Conservation (phyloP, 2,888 invertebrate species). For the Macrosiphum euphorbiae region DNA sequence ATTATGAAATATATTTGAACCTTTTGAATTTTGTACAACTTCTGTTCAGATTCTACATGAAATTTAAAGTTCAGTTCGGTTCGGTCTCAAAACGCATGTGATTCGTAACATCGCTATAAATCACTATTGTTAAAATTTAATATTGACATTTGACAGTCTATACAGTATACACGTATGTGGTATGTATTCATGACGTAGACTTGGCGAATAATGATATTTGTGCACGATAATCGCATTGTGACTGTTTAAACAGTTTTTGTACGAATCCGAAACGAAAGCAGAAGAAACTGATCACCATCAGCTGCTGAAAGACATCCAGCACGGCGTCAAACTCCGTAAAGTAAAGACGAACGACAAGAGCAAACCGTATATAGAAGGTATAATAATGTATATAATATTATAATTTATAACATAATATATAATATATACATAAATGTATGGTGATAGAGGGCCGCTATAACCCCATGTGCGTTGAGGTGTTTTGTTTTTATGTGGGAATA, state of each 20-base stretch:
- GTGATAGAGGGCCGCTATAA: neutral
- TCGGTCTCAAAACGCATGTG: neutral
- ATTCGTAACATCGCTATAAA: neutral
- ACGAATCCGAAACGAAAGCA: constrained; percentile 87
- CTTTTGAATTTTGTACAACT: neutral
- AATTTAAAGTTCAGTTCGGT: neutral
- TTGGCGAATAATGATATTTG: neutral
- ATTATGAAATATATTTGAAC: neutral
- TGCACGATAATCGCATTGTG: neutral
- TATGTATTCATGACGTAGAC: neutral
- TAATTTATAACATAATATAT: neutral
- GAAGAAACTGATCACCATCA: constrained; percentile 78
- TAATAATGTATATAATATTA: constrained; percentile 19
- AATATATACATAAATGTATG: neutral
- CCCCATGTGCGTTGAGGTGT: neutral
- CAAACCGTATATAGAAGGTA: constrained; percentile 84
- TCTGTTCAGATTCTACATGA: neutral
- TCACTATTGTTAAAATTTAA: neutral
- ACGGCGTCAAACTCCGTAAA: constrained; percentile 82
- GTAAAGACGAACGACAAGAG: constrained; percentile 88
- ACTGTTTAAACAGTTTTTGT: constrained; percentile 78
- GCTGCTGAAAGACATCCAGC: constrained; percentile 84
- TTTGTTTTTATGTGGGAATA: neutral
- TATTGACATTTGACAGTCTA: neutral
- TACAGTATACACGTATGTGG: neutral